Evolutionary conservation across 2,888 invertebrate genomes (phyloP).

Genomic region (Leptopterna dolabrata): DNA sequence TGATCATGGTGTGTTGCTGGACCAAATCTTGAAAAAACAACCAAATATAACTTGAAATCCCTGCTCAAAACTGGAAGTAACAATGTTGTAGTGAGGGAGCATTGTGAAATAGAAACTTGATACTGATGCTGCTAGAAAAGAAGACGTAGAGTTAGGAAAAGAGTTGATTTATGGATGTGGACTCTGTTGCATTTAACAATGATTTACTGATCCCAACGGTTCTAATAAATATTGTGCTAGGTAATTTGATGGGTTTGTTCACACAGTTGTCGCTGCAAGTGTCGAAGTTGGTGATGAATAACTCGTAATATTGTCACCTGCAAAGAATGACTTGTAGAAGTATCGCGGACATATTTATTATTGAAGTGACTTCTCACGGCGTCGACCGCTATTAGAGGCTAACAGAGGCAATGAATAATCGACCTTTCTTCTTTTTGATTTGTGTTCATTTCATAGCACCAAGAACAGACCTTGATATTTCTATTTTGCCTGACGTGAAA

Average conservation of each 20-base stretch:
- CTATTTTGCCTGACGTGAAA: slow-evolving; percentile 7
- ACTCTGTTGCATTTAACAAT: background rate
- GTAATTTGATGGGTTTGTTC: background rate
- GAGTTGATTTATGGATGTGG: no score
- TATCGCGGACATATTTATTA: background rate
- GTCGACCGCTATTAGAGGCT: background rate
- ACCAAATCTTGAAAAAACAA: no score
- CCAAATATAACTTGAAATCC: no score
- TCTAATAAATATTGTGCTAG: background rate
- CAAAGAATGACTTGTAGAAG: background rate
- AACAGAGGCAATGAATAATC: background rate
- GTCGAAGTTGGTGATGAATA: background rate
- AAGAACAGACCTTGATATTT: slow-evolving; percentile 34
- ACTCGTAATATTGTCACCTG: background rate
- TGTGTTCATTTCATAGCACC: slow-evolving; percentile 26
- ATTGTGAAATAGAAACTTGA: no score
- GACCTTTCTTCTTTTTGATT: slow-evolving; percentile 31
- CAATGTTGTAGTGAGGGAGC: no score
- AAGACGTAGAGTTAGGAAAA: no score
- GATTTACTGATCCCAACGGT: background rate
- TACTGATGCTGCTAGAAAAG: no score
- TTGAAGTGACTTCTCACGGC: background rate
- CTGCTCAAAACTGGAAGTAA: no score
- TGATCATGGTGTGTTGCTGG: no score
- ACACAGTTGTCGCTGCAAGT: background rate